Conservation (phyloP, 1,140 invertebrate genomes). For the Tetramorium simillimum region DNA sequence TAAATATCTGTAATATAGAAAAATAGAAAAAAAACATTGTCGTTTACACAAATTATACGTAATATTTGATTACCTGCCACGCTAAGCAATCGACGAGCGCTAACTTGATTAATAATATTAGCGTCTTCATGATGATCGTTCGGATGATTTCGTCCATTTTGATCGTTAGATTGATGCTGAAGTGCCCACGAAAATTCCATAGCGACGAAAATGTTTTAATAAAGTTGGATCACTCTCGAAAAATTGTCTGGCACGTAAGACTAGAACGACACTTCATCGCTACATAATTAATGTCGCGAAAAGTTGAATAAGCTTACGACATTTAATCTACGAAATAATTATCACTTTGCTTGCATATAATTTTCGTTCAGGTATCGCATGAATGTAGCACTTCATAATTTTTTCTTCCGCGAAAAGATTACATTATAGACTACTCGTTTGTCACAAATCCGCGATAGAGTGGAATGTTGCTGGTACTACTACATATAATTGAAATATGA, state of each 20-base stretch:
- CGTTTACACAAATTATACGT: not conserved
- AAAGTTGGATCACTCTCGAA: slow-evolving; percentile 46
- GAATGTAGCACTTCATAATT: slow-evolving; percentile 10
- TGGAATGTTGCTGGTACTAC: not conserved
- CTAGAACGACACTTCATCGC: slow-evolving; percentile 32
- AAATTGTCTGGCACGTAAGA: slow-evolving; percentile 11
- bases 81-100: slow-evolving; percentile 75
- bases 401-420: not conserved
- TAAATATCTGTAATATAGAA: not conserved
- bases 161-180: slow-evolving; percentile 77
- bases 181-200: slow-evolving; percentile 83
- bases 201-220: not conserved
- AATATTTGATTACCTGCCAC: slow-evolving; percentile 77
- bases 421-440: not conserved
- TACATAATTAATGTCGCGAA: slow-evolving; percentile 21
- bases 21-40: not conserved
- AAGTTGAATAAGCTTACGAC: not conserved
- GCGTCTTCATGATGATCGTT: slow-evolving; percentile 74
- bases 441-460: not conserved
- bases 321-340: not conserved
- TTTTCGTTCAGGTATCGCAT: not conserved
- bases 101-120: slow-evolving; percentile 76
- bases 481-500: not conserved
- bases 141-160: slow-evolving; percentile 62
- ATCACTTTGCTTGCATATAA: not conserved